A percentile compares a stretch with the other conserved stretches of the same genome.
Evolutionary conservation across 2,113 vertebrate species (phyloP).

Genomic region (Pycnonotus jocosus): DNA sequence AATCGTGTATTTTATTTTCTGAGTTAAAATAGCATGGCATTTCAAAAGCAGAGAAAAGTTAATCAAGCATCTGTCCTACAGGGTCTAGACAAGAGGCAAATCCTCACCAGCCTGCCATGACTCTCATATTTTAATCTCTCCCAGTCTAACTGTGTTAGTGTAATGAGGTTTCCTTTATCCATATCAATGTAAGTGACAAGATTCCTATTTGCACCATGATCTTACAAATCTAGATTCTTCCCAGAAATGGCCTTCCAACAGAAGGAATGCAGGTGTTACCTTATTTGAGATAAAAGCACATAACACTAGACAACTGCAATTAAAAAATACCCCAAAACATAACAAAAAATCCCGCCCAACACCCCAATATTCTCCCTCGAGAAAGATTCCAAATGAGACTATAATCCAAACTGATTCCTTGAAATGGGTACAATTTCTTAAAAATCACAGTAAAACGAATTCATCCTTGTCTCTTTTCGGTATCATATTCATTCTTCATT

Average conservation of each 20-base stretch:
- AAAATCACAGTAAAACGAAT: neutral
- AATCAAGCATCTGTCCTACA: neutral
- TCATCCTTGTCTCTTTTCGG: neutral
- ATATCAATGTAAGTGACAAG: neutral
- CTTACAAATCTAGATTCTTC: neutral
- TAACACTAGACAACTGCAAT: neutral
- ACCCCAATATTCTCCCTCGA: rapidly evolving
- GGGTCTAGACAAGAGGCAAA: neutral
- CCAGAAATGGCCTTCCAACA: neutral
- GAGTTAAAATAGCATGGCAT: neutral
- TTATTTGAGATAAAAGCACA: neutral
- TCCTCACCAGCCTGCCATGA: neutral
- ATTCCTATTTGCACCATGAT: neutral
- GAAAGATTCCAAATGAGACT: neutral
- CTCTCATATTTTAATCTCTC: neutral
- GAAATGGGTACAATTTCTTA: neutral
- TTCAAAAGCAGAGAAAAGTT: neutral
- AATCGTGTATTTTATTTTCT: neutral
- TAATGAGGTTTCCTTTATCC: neutral
- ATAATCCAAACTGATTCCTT: neutral
- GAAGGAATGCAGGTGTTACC: neutral
- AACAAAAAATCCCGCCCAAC: neutral
- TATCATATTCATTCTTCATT: neutral
- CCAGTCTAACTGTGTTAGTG: too few species aligned
- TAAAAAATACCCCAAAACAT: neutral